Base-by-base conservation (phyloP, 2,113 vertebrate species). In the Platichthys flesus region DNA sequence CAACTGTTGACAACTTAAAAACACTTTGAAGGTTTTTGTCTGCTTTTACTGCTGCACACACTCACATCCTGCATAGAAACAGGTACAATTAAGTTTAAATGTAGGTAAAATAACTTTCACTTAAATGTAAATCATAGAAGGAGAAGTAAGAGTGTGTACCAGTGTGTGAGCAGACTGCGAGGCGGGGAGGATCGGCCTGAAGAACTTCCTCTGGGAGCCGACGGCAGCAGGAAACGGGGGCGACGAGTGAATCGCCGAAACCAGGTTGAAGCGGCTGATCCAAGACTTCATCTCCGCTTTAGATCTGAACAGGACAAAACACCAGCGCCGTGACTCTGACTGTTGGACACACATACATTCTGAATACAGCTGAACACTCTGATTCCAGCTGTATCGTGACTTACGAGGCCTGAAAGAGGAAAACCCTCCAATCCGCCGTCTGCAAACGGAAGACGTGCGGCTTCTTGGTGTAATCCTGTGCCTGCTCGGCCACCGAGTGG, bases 351-450 rank as follows among this genome's bases (percentile, higher is more conserved):
- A 21, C 13, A 51, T 28, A 72, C 56, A 52, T 31, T 2, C 3
- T 21, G 54, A 9, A 55, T 4, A 60, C 23, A 23, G 23, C 23
- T 23, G 23, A 23, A 23, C 1, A 23, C 23, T 1, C 42, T 40
- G 45, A 2, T 14, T 35, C 20, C 13, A 0, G n/a, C 18, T 6
- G 28, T 5, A 45, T 42, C 12, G 51, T 12, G 16, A 96, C 97
- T 96, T 83, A 98, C 97, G 92, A 88, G 4, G 96, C 95, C 86
- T 97, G 95, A 67, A 98, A 96, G n/a, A 98, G 96, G 85, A 97
- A 97, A 77, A 98, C 88, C 26, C 96, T 94, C 96, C 96, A 95
- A 84, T 98, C 96, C 0, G 97, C 96, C 0, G 97, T 97, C 86
- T 97, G 96, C 78, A 98, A 85, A 47, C 96, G 96, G 87, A 98